Evolutionary conservation across 2,113 vertebrate genomes (phyloP), one percentile per base, ranked within the genome.

Genomic region (Galemys pyrenaicus): DNA sequence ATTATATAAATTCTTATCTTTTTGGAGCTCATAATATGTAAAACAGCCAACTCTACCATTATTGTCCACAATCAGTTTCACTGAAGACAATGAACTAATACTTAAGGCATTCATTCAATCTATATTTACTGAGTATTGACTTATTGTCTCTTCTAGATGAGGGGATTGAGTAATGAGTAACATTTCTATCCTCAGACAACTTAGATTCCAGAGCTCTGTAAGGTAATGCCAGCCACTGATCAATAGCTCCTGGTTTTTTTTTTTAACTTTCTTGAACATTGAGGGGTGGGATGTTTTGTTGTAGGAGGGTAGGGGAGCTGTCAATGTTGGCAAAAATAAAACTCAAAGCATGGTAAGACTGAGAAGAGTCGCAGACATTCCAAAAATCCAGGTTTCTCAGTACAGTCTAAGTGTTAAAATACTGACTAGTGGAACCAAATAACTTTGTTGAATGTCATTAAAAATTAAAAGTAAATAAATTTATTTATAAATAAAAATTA

Each of bases 321-420:
- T n/a, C 7, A 85, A 73, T 62, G 51, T 28, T 85, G 56, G 65
- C 56, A 84, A 71, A 92, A 89, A 77, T 80, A 62, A 93, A 90
- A 54, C 41, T 87, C 41, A n/a, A 39, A 92, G 82, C 88, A 16
- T 84, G 39, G 74, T 71, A 84, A 92, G 44, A 9, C 54, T 73
- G 1, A 60, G 35, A 92, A 91, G 41, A 10, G 2, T 80, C 46
- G 11, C 32, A 82, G 64, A 30, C 0, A 17, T 24, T 62, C 16
- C 74, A 49, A 74, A 95, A 93, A 62, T 84, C 62, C 4, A 24
- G 26, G 30, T 73, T 77, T 92, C 9, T 92, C 32, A 78, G 9
- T 62, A 41, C 5, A 10, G 35, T 70, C 24, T 35, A 56, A 62
- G 9, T 73, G 13, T 94, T 77, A 67, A 94, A 80, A 30, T 56